Evolutionary conservation across 2,888 invertebrate species (phyloP), one percentile per base, ranked within the genome.

Genomic region (Drosophila bunnanda): DNA sequence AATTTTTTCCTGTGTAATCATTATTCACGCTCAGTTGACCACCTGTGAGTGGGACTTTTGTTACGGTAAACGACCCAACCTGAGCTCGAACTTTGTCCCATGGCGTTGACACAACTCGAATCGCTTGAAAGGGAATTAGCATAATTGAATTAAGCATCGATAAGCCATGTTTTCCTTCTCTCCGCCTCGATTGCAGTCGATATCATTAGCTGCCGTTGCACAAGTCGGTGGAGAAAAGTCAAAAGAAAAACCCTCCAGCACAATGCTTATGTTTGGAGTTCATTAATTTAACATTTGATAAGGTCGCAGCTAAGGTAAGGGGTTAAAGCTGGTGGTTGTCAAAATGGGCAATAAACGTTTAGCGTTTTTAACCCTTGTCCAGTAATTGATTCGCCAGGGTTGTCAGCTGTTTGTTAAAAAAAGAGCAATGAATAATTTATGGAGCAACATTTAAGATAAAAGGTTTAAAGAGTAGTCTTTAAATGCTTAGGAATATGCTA

Each of bases 21-120:
- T 90, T 91, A 89, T 90, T 88, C 80, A 91, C 90, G 91, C 90
- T 90, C 80, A 82, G 90, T 82, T 91, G 90, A 70, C 91, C 90
- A 90, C 91, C 90, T 89, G 82, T 86, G 88, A 79, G 90, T 60
- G 76, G 75, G 78, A 55, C 75, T 71, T 70, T 50, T 66, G 79
- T 77, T 77, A 79, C 72, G 72, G 66, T 75, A 68, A 6, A 10
- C n/a, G 30, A 20, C n/a, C 61, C 22, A 53, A 76, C 58, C 43
- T 48, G 65, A 56, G 59, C 48, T 66, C 65, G 68, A 74, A 77
- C 75, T 67, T 68, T 67, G 36, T 64, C 62, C 80, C 54, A 48
- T 68, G 75, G 70, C 75, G 73, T 74, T 82, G 76, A 77, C 74
- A 77, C 53, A 60, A 61, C 55, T 57, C 34, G 75, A 59, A 74